Evolutionary conservation across 2,888 invertebrate species (phyloP).

Genomic region (Pollenia angustigena): DNA sequence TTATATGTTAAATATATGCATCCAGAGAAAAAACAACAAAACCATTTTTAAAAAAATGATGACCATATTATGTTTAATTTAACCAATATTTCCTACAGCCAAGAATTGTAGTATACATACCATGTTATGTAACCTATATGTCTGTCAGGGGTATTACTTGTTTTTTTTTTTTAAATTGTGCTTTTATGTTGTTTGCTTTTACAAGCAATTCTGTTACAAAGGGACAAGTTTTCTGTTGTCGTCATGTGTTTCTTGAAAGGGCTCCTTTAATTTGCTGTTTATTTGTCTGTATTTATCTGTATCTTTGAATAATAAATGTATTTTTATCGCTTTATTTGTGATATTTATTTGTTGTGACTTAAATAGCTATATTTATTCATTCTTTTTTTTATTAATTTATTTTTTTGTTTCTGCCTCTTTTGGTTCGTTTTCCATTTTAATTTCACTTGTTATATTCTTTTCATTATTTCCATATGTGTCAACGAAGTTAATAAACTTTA

Average conservation of each 20-base stretch:
- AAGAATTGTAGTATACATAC: too few relatives aligned
- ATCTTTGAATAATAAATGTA: neutral
- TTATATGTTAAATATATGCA: too few relatives aligned
- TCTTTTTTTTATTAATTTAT: neutral
- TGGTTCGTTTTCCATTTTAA: neutral
- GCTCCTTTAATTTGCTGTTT: too few relatives aligned
- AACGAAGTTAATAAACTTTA: constrained; percentile 50
- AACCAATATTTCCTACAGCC: too few relatives aligned
- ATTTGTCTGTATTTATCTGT: neutral
- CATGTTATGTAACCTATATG: too few relatives aligned
- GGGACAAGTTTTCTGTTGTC: neutral
- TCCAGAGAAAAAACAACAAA: too few relatives aligned
- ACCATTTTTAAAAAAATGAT: too few relatives aligned
- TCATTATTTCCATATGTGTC: constrained; percentile 52
- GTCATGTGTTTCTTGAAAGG: too few relatives aligned
- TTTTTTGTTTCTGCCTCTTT: neutral
- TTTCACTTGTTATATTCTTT: constrained; percentile 21
- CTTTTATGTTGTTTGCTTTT: constrained; percentile 2
- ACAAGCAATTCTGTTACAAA: neutral
- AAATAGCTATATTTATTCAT: constrained; percentile 21
- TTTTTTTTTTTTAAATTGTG: neutral
- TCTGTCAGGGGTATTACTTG: too few relatives aligned
- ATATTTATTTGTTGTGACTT: constrained; percentile 36
- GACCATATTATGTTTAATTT: too few relatives aligned
- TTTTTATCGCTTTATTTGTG: constrained; percentile 33